Conservation (phyloP, 2,888 invertebrate species). For the Romanomermis culicivorax region DNA sequence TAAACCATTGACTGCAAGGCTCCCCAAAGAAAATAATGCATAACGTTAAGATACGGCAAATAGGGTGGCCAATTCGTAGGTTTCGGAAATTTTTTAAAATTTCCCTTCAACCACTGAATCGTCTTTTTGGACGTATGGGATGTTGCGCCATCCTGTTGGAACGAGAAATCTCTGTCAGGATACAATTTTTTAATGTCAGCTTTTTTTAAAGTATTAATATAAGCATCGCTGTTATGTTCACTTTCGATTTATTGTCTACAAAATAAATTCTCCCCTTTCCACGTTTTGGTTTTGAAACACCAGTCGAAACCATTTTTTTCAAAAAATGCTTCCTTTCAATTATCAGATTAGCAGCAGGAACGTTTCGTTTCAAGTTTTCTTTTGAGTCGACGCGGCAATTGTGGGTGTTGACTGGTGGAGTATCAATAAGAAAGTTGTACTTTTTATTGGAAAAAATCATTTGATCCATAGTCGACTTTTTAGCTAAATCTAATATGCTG, state of each 20-base stretch:
- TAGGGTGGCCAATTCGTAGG: neutral
- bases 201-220: too few relatives aligned
- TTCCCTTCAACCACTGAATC: neutral
- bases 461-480: too few relatives aligned
- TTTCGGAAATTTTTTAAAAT: neutral
- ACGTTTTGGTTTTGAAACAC: neutral
- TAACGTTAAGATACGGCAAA: too few relatives aligned
- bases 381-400: neutral
- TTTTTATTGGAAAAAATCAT: neutral
- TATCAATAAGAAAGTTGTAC: neutral
- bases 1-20: too few relatives aligned
- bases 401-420: neutral
- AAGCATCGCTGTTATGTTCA: too few relatives aligned
- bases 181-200: too few relatives aligned
- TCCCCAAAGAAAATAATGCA: too few relatives aligned
- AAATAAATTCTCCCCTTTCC: too few relatives aligned
- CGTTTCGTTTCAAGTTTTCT: neutral
- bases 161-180: too few relatives aligned
- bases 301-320: neutral
- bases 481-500: too few relatives aligned
- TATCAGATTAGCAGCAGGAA: neutral
- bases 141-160: neutral
- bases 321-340: neutral
- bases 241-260: too few relatives aligned
- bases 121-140: neutral